These are phyloP conservation scores for Papilio polytes DNA, from an alignment of 1,140 invertebrate species.

Conservation along the genomic window DNA sequence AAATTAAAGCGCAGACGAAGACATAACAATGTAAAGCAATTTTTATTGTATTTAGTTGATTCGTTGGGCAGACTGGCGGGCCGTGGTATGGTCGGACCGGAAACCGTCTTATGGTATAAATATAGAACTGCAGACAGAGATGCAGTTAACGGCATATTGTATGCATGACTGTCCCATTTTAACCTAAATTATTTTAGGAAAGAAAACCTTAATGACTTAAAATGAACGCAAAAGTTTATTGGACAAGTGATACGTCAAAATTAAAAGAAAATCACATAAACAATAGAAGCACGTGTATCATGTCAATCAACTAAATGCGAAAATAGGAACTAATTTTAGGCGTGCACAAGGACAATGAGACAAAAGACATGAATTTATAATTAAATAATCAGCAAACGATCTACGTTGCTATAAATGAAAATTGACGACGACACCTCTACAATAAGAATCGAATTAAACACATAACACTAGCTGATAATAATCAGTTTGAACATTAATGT, in stretches of 20 bases:
- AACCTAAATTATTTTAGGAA: conserved; percentile 23
- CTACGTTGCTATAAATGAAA: background rate
- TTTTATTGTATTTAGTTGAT: conserved; percentile 23
- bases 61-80: background rate
- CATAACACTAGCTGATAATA: no score
- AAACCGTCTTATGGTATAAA: conserved; percentile 61
- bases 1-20: background rate
- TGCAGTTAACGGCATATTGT: conserved; percentile 49
- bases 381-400: background rate
- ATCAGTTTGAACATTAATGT: no score
- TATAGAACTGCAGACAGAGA: conserved; percentile 59
- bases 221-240: conserved; percentile 28
- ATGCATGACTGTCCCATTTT: conserved; percentile 41
- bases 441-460: no score
- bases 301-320: conserved; percentile 36
- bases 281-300: background rate
- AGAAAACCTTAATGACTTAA: conserved; percentile 32
- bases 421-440: background rate
- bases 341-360: conserved; percentile 19
- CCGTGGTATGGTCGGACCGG: conserved; percentile 52
- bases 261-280: conserved; percentile 3
- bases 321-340: conserved; percentile 16
- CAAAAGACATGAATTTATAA: conserved; percentile 27
- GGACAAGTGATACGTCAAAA: background rate
- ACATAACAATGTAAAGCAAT: conserved; percentile 14